phyloP scores from a whole-genome alignment of 2,888 invertebrate genomes.

The Machimus rusticus region DNA sequence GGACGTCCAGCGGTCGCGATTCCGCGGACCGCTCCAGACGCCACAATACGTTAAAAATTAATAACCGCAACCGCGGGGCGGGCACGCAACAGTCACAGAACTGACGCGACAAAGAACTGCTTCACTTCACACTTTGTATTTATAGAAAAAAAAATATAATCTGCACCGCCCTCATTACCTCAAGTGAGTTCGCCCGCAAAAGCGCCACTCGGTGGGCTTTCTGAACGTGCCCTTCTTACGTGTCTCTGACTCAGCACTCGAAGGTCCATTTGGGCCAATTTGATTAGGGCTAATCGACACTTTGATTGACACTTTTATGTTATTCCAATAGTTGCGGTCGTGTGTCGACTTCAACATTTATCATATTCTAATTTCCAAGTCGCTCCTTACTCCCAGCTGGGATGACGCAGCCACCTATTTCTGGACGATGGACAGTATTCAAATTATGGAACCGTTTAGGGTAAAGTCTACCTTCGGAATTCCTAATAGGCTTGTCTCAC shows the following conservation, averaged over 20 bases:
- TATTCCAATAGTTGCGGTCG: constrained; percentile 8
- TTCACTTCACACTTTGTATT: neutral
- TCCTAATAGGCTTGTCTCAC: neutral
- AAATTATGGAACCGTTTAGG: neutral
- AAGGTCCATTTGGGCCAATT: neutral
- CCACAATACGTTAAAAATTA: neutral
- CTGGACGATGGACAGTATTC: neutral
- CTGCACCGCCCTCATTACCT: neutral
- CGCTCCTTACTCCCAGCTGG: neutral
- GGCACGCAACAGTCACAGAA: neutral
- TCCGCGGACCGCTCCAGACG: neutral
- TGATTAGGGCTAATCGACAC: constrained; percentile 25
- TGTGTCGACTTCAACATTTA: neutral
- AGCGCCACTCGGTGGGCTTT: neutral
- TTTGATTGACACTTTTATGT: constrained; percentile 33
- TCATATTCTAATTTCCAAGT: constrained; percentile 7
- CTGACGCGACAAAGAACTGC: neutral
- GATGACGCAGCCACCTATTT: neutral
- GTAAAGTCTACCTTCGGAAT: neutral
- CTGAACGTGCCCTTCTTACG: neutral
- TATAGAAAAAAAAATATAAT: neutral
- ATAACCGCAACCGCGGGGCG: neutral
- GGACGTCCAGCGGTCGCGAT: neutral
- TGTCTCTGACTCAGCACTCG: neutral
- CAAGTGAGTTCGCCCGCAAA: neutral